Percentiles rank a stretch among this genome's conserved stretches.
Evolutionary conservation across 2,888 invertebrate genomes (phyloP).

Genomic region (Gymnocheta viridis): DNA sequence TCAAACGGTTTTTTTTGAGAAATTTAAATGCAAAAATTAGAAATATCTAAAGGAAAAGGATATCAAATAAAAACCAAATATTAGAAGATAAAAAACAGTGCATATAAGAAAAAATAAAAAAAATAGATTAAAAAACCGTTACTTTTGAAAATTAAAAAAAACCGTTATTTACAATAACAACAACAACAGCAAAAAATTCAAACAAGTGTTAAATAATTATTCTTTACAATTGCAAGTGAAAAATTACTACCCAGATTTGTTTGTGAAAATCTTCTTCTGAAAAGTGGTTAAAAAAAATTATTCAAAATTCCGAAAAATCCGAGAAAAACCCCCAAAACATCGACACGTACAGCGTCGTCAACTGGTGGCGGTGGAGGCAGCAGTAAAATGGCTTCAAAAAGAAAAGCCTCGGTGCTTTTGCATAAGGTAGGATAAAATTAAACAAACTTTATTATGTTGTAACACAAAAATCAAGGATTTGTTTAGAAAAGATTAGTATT

Average conservation of each 20-base stretch:
- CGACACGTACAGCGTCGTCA: conserved; percentile 80
- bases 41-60: not conserved
- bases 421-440: conserved; percentile 80
- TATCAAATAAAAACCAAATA: not conserved
- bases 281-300: conserved; percentile 76
- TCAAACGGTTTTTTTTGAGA: conserved; percentile 28
- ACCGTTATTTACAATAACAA: conserved; percentile 21
- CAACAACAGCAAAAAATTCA: not conserved
- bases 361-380: conserved; percentile 80
- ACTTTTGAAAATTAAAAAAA: not conserved
- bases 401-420: conserved; percentile 82
- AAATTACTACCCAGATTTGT: not conserved
- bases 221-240: not conserved
- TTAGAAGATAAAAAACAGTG: not conserved
- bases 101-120: not conserved
- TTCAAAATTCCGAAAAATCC: conserved; percentile 81
- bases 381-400: conserved; percentile 82
- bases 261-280: conserved; percentile 26
- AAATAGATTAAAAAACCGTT: not conserved
- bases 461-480: no score
- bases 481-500: no score
- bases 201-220: conserved; percentile 40
- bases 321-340: conserved; percentile 81
- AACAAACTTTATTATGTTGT: not conserved
- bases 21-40: conserved; percentile 1